Conservation (phyloP, 2,113 vertebrate species). For the Psammodynastes pulverulentus region DNA sequence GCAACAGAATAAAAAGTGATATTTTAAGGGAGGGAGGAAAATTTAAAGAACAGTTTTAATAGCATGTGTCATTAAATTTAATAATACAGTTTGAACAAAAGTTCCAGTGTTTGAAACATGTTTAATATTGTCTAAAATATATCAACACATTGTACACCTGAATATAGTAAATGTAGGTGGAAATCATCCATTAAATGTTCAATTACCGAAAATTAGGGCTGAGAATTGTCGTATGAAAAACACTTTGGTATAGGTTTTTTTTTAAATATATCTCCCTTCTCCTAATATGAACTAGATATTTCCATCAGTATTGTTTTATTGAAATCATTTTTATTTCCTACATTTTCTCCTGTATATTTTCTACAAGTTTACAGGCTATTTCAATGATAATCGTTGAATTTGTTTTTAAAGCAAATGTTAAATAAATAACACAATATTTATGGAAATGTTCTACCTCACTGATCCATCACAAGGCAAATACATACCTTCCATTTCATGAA, state of each 20-base stretch:
- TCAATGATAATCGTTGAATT: background rate
- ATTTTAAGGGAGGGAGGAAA: background rate
- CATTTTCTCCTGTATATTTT: background rate
- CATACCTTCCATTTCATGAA: background rate
- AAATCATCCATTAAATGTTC: background rate
- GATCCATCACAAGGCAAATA: background rate
- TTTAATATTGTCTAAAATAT: background rate
- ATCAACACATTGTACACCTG: background rate
- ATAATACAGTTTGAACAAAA: background rate
- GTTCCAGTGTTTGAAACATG: background rate
- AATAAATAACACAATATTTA: background rate
- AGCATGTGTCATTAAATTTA: background rate
- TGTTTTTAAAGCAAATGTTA: background rate
- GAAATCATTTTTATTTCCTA: background rate
- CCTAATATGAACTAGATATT: background rate
- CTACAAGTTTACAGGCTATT: background rate
- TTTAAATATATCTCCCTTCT: background rate
- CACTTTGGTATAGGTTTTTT: background rate
- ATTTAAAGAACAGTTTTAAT: background rate
- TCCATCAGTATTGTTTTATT: background rate
- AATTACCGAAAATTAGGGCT: background rate
- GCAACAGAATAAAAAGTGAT: background rate
- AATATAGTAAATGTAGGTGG: background rate
- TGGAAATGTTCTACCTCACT: background rate
- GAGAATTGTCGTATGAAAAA: background rate